Percentiles rank a stretch among this genome's conserved stretches.
phyloP scores from a whole-genome alignment of 2,113 vertebrate genomes.

The Crotalus horridus region DNA sequence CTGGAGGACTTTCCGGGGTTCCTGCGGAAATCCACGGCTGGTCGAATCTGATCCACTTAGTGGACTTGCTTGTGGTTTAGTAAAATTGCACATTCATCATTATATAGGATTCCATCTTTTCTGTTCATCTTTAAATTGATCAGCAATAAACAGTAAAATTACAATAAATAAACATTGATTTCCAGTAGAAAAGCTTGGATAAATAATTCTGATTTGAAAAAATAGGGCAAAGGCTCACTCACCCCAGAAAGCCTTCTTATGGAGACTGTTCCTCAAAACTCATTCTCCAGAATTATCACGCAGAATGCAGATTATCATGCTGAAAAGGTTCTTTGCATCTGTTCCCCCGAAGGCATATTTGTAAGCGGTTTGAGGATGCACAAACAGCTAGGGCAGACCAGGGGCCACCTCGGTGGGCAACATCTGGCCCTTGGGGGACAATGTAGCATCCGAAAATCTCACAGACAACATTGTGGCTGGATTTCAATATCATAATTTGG shows the following conservation, averaged over 20 bases:
- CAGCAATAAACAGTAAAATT: neutral
- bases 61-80: no score
- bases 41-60: neutral
- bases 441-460: neutral
- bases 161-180: neutral
- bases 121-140: neutral
- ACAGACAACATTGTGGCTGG: neutral
- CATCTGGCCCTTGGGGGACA: neutral
- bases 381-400: neutral
- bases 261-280: neutral
- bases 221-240: neutral
- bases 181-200: neutral
- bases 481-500: neutral
- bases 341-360: neutral
- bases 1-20: no score
- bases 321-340: neutral
- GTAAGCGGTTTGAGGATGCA: neutral
- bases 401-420: neutral
- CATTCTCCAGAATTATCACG: no score
- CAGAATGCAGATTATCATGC: neutral
- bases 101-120: accelerated
- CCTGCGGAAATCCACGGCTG: no score
- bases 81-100: neutral
- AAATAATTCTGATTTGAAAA: neutral
- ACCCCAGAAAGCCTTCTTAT: neutral